These are phyloP conservation scores for Camelus bactrianus DNA, from an alignment of 2,113 vertebrate species.

Conservation along the genomic window DNA sequence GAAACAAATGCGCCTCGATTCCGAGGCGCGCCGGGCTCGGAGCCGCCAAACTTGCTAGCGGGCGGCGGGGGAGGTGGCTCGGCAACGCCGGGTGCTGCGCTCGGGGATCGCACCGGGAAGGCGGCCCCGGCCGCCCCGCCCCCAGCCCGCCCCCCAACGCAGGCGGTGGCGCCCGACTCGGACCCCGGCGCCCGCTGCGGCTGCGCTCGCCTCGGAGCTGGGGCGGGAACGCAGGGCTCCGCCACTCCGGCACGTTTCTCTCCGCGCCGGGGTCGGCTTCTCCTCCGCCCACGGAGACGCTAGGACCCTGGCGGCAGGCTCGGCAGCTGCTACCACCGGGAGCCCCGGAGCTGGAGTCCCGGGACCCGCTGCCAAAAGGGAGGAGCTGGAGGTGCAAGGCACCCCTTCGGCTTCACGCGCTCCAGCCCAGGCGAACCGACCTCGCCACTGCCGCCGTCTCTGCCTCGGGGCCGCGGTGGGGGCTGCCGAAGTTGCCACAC, in stretches of 20 bases:
- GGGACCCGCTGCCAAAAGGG: background rate
- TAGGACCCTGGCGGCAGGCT: background rate
- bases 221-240: background rate
- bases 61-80: constrained; percentile 65
- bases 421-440: background rate
- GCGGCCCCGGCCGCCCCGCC: constrained; percentile 77
- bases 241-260: constrained; percentile 72
- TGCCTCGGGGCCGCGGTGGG: background rate
- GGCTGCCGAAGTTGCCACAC: constrained; percentile 59
- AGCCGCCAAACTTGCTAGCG: constrained; percentile 77
- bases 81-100: constrained; percentile 52
- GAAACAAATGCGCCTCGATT: constrained; percentile 35
- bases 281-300: background rate
- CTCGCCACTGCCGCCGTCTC: background rate
- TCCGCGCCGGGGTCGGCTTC: background rate
- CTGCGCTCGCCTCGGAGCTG: constrained; percentile 9
- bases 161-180: background rate
- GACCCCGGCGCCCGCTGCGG: constrained; percentile 13
- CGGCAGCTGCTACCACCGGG: background rate
- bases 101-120: constrained; percentile 45
- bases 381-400: background rate
- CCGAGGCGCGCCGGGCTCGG: background rate
- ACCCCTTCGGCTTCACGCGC: background rate
- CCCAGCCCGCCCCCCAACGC: constrained; percentile 70
- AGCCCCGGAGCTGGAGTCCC: constrained; percentile 15